A percentile compares a stretch with the other conserved stretches of the same genome.
phyloP scores from a whole-genome alignment of 53 echinoderm and acorn worm genomes.

The Holothuria leucospilota region DNA sequence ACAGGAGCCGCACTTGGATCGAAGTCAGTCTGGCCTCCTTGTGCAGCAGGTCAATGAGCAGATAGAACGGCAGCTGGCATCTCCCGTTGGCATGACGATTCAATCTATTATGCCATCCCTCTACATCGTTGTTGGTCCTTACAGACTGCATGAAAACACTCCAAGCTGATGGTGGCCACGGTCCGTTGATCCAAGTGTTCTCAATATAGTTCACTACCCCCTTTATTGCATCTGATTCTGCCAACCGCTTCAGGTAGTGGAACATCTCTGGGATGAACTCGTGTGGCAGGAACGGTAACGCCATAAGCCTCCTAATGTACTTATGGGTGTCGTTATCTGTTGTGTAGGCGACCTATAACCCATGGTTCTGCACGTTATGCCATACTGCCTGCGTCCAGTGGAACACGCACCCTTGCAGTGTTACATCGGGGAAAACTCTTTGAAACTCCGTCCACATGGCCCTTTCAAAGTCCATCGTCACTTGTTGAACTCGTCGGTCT shows the following conservation, averaged over 20 bases:
- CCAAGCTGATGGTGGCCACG: too few species aligned
- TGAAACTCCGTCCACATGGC: conserved; percentile 49
- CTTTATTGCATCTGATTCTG: neutral
- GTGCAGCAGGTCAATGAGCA: too few species aligned
- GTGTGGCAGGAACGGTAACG: too few species aligned
- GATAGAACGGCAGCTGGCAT: conserved; percentile 1
- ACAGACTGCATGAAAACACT: too few species aligned
- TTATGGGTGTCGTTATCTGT: conserved; percentile 20
- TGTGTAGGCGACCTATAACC: conserved; percentile 8
- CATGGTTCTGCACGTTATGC: conserved; percentile 49
- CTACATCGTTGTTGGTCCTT: too few species aligned
- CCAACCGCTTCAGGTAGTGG: neutral
- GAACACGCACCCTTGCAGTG: conserved; percentile 41
- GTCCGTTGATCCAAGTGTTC: conserved; percentile 45
- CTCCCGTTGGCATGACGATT: conserved; percentile 30
- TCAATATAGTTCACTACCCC: conserved; percentile 21
- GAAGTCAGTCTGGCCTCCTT: conserved; percentile 16
- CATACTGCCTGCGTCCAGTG: conserved; percentile 49
- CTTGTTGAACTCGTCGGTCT: neutral
- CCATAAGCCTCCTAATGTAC: too few species aligned
- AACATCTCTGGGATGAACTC: too few species aligned
- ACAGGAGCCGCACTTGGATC: conserved; percentile 49
- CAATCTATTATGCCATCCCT: conserved; percentile 48
- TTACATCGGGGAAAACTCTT: conserved; percentile 4
- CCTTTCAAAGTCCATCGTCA: conserved; percentile 60